Conservation (phyloP, 2,797 vertebrate genomes). For the Mormyrus proboscirostris region DNA sequence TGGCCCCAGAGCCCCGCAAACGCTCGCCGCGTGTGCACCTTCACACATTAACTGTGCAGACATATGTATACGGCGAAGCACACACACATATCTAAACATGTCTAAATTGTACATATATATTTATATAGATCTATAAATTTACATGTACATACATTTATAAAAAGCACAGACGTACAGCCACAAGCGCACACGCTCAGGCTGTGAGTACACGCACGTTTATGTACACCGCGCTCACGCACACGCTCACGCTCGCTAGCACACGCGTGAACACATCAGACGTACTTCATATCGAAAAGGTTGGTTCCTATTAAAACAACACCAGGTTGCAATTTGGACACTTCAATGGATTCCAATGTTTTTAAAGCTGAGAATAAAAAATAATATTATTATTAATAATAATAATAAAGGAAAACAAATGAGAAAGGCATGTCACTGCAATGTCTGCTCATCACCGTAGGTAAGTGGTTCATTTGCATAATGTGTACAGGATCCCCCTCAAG, state of each 20-base stretch:
- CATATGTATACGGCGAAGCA: conserved; percentile 69
- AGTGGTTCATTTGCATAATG: conserved; percentile 88
- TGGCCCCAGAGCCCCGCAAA: neutral
- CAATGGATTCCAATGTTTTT: conserved; percentile 76
- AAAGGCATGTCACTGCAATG: conserved; percentile 78
- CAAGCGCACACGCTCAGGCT: conserved; percentile 16
- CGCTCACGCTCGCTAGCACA: conserved; percentile 49
- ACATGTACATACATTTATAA: conserved; percentile 76
- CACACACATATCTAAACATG: conserved; percentile 77
- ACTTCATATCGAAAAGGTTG: conserved; percentile 65
- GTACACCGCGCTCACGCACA: conserved; percentile 19
- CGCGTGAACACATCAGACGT: conserved; percentile 57
- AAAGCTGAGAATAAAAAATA: conserved; percentile 71
- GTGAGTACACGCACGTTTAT: conserved; percentile 15
- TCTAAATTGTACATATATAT: conserved; percentile 77
- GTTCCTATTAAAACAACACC: conserved; percentile 82
- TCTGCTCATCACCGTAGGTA: conserved; percentile 77
- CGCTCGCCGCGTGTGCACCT: conserved; percentile 50
- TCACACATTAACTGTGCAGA: conserved; percentile 69
- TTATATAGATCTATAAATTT: conserved; percentile 79
- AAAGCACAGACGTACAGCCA: conserved; percentile 59
- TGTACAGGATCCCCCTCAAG: conserved; percentile 63
- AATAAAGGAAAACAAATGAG: conserved; percentile 42
- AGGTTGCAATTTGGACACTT: conserved; percentile 78
- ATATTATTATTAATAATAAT: conserved; percentile 35